A percentile compares a stretch with the other conserved stretches of the same genome.
Evolutionary conservation across 2,888 invertebrate species (phyloP).

Genomic region (Silvanus unidentatus): DNA sequence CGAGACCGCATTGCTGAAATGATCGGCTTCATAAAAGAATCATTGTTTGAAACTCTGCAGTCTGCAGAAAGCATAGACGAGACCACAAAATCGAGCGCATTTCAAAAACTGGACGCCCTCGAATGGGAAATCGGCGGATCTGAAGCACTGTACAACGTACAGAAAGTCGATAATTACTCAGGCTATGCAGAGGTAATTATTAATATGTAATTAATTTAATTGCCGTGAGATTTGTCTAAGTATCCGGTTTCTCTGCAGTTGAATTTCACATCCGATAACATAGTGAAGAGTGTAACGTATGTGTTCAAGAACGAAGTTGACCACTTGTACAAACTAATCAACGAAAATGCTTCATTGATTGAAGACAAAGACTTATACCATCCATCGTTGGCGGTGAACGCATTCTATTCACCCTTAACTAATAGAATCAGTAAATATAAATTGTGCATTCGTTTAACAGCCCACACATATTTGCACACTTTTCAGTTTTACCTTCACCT

Average conservation of each 20-base stretch:
- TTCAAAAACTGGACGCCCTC: constrained; percentile 17
- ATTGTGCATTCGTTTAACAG: too few species aligned
- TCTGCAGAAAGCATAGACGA: constrained; percentile 19
- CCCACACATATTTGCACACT: too few species aligned
- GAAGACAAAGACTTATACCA: constrained; percentile 6
- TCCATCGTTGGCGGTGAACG: constrained; percentile 25
- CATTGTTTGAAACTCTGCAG: constrained; percentile 19
- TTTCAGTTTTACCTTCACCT: constrained; percentile 32
- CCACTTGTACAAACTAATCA: constrained; percentile 17
- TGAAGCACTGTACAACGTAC: constrained; percentile 24
- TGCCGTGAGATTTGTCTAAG: too few species aligned
- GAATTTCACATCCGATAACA: constrained; percentile 20
- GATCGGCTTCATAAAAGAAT: constrained; percentile 22
- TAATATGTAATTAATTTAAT: too few species aligned
- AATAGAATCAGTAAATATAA: constrained; percentile 23
- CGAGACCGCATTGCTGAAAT: constrained; percentile 24
- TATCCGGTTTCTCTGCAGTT: constrained; percentile 10
- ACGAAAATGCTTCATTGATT: constrained; percentile 7
- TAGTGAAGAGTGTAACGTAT: constrained; percentile 23
- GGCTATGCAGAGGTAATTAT: constrained; percentile 15
- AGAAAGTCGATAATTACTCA: constrained; percentile 23
- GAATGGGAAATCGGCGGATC: constrained; percentile 33
- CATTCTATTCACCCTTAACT: constrained; percentile 20
- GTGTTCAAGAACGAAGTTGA: constrained; percentile 15
- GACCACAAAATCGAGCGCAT: constrained; percentile 17